Conservation (phyloP, 1,140 invertebrate species). For the Plodia interpunctella region DNA sequence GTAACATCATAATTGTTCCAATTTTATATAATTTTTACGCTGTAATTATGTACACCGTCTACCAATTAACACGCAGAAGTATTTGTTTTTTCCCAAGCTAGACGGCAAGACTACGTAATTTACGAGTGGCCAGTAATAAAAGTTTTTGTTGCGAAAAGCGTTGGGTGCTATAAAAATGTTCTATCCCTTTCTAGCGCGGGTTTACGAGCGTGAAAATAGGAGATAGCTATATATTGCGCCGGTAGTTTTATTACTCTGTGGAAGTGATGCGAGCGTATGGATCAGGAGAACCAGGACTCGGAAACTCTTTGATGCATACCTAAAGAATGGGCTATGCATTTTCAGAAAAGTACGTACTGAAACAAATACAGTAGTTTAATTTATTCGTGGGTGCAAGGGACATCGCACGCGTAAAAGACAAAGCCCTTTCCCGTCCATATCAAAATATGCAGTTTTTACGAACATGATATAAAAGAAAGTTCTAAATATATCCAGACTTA, state of each 20-base stretch:
- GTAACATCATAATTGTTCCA: no score
- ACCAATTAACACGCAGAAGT: no score
- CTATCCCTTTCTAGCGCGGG: constrained; percentile 46
- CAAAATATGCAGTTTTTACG: no score
- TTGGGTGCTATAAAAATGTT: constrained; percentile 46
- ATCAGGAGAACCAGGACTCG: constrained; percentile 16
- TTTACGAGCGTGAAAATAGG: constrained; percentile 58
- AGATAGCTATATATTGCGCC: constrained; percentile 55
- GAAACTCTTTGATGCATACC: constrained; percentile 17
- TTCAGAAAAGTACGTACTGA: neutral
- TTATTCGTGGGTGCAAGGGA: no score
- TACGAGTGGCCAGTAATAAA: constrained; percentile 64
- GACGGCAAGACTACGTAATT: constrained; percentile 57
- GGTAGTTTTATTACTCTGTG: constrained; percentile 54
- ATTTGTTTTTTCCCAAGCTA: constrained; percentile 29
- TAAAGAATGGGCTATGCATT: neutral
- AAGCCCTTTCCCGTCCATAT: no score
- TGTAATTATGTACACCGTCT: no score
- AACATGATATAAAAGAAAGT: no score
- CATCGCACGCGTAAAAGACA: no score
- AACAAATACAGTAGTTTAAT: no score
- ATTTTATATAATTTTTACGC: no score
- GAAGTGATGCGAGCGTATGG: constrained; percentile 34
- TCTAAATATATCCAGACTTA: no score
- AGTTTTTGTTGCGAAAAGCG: constrained; percentile 65